Percentiles rank a stretch among this genome's conserved stretches.
Conservation (phyloP, 2,797 vertebrate species). For the Sparidentex hasta region DNA sequence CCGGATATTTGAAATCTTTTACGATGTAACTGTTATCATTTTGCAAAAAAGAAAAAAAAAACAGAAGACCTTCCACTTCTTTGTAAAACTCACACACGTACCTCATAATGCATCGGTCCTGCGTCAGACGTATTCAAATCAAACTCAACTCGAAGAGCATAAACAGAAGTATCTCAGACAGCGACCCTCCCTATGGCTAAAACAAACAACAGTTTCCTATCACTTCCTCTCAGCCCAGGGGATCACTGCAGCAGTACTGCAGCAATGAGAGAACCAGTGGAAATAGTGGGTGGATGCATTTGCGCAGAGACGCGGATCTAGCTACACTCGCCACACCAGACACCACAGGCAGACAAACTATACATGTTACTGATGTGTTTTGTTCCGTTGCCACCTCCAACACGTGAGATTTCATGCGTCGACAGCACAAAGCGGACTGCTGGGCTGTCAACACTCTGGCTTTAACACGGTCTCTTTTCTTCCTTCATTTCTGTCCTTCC, state of each 20-base stretch:
- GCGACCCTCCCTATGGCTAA: slow-evolving; percentile 7
- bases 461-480: slow-evolving; percentile 66
- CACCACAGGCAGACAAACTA: slow-evolving; percentile 39
- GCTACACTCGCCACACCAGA: slow-evolving; percentile 32
- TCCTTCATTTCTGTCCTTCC: slow-evolving; percentile 71
- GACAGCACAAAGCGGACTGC: slow-evolving; percentile 53
- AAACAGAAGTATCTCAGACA: slow-evolving; percentile 10
- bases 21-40: slow-evolving; percentile 22
- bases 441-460: slow-evolving; percentile 68
- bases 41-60: neutral
- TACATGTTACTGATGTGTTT: slow-evolving; percentile 47
- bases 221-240: slow-evolving; percentile 22
- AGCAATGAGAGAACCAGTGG: slow-evolving; percentile 29
- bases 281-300: slow-evolving; percentile 26
- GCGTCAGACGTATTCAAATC: slow-evolving; percentile 20
- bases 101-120: slow-evolving; percentile 25
- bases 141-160: slow-evolving; percentile 3
- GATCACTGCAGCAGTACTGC: slow-evolving; percentile 42
- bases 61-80: slow-evolving; percentile 2
- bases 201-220: slow-evolving; percentile 30
- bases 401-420: slow-evolving; percentile 47
- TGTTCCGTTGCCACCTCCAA: slow-evolving; percentile 49
- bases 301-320: slow-evolving; percentile 30
- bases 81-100: slow-evolving; percentile 4
- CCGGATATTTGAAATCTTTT: slow-evolving; percentile 16